Evolutionary conservation across 1,140 invertebrate genomes (phyloP), one percentile per base, ranked within the genome.

Genomic region (Bombus affinis): DNA sequence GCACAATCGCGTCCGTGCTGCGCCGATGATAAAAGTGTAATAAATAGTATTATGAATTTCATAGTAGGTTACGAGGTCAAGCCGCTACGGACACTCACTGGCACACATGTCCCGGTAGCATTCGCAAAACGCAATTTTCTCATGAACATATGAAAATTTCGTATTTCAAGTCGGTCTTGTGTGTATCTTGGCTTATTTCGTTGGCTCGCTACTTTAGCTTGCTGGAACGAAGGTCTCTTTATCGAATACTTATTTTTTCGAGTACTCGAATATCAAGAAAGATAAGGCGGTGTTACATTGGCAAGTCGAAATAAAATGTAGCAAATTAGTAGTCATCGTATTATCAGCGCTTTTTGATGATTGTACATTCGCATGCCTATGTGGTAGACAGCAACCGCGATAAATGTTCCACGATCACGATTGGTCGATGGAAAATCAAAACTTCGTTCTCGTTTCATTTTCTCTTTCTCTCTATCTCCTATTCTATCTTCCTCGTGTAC

Each of bases 11-110:
- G 68, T 73, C 57, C 79, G 44, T 59, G 37, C 12, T n/a, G 15
- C 39, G 15, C 18, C n/a, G 15, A 28, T 37, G 65, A 76, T 66
- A 76, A 75, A 83, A 18, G 32, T 65, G 44, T 66, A 78, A 78
- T 44, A 78, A 84, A 84, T 71, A 57, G 62, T 79, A 62, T 71
- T 53, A 42, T 37, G 47, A 78, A 84, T 84, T 79, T 84, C 53
- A 71, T 71, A 78, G 44, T 59, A 37, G 74, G 82, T 84, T 71
- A 84, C 47, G 44, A 44, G 82, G 75, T 71, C 75, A 73, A 53
- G 25, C 39, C 39, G 47, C 28, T 28, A 37, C 66, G 28, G 5
- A 53, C 47, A 22, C 65, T 59, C 66, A 32, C 4, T 53, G 47
- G 62, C 62, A 22, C n/a, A 62, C 28, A 62, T 47, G 75, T 87